Percentiles rank a stretch among this genome's conserved stretches.
Conservation (phyloP, 2,888 invertebrate species). For the Caenorhabditis japonica region DNA sequence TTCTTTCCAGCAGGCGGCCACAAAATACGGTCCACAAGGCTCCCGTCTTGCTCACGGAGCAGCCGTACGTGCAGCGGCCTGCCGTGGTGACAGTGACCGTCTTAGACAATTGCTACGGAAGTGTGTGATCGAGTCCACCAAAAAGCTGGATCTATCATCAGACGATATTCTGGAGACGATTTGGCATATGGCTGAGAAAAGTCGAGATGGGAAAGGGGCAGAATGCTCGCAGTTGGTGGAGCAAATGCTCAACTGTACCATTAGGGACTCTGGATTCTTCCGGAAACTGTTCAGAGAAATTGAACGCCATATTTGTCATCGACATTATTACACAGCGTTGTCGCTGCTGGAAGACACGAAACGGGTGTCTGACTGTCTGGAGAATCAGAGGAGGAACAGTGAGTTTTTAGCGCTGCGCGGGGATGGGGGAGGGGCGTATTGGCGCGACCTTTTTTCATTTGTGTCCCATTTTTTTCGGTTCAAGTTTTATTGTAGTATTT, state of each 20-base stretch:
- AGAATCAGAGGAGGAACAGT: conserved; percentile 56
- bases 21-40: conserved; percentile 51
- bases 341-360: conserved; percentile 59
- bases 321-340: conserved; percentile 66
- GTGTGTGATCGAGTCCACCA: conserved; percentile 32
- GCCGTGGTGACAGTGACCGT: conserved; percentile 55
- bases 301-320: conserved; percentile 64
- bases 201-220: conserved; percentile 51
- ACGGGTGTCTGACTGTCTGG: conserved; percentile 51
- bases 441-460: too few relatives aligned
- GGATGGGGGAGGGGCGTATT: too few relatives aligned
- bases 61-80: conserved; percentile 58
- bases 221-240: conserved; percentile 58
- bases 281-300: conserved; percentile 60
- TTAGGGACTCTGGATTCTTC: conserved; percentile 61
- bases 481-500: too few relatives aligned
- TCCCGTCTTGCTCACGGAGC: conserved; percentile 56
- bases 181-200: conserved; percentile 63
- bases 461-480: too few relatives aligned
- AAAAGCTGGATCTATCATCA: conserved; percentile 40
- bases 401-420: too few relatives aligned
- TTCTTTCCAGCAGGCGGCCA: conserved; percentile 52
- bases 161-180: conserved; percentile 61
- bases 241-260: conserved; percentile 62
- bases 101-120: conserved; percentile 55